These are phyloP conservation scores for Psilopogon haemacephalus DNA, from an alignment of 2,113 vertebrate genomes.

Conservation along the genomic window DNA sequence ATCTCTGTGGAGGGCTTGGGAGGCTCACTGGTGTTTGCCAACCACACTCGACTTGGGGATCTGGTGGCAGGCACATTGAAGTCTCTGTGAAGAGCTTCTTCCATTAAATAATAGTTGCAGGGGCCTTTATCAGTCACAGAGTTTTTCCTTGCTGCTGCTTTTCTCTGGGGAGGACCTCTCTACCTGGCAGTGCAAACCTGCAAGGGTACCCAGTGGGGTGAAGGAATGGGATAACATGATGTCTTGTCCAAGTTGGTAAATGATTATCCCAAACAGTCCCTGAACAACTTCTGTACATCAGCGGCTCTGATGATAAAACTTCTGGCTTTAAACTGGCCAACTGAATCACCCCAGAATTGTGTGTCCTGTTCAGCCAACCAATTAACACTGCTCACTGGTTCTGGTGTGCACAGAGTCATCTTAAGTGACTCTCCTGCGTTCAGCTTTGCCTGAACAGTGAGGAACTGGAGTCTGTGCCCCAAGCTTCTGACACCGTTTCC, in stretches of 20 bases:
- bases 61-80: not conserved
- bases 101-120: not conserved
- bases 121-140: not conserved
- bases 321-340: not conserved
- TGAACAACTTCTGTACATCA: not conserved
- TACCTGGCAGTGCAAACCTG: not conserved
- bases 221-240: not conserved
- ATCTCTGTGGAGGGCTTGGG: not conserved
- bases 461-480: not conserved
- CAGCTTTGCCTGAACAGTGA: not conserved
- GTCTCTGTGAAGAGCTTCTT: not conserved
- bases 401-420: not conserved
- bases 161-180: not conserved
- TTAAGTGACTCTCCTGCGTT: not conserved
- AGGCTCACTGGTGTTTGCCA: not conserved
- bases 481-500: not conserved
- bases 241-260: not conserved
- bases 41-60: fast-evolving
- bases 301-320: not conserved
- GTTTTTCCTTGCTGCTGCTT: not conserved
- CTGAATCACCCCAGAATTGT: not conserved
- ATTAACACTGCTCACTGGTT: not conserved
- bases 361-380: not conserved
- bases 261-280: not conserved
- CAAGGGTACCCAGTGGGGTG: not conserved